phyloP scores from a whole-genome alignment of 2,113 vertebrate genomes.

The Morone chrysops region DNA sequence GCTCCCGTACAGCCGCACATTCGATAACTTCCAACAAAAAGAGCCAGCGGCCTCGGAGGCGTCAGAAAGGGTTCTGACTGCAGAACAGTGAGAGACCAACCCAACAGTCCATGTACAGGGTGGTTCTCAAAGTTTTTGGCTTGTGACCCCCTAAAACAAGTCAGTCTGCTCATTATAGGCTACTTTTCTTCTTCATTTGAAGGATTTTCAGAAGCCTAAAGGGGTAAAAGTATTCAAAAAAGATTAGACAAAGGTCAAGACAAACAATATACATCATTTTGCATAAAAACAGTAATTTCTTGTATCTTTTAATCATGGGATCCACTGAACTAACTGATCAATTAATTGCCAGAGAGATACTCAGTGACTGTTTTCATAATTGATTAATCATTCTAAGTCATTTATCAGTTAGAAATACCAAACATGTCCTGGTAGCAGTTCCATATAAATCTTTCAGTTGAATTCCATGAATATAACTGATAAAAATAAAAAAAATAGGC shows the following conservation, averaged over 20 bases:
- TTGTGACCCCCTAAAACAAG: neutral
- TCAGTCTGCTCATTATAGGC: neutral
- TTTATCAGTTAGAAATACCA: neutral
- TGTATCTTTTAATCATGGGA: neutral
- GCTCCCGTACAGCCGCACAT: neutral
- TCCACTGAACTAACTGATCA: neutral
- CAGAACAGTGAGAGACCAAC: neutral
- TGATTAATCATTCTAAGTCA: neutral
- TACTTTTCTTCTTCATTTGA: neutral
- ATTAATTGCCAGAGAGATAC: neutral
- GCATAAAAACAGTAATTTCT: neutral
- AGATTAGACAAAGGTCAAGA: neutral
- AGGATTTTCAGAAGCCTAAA: neutral
- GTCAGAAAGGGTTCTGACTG: neutral
- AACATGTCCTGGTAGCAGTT: neutral
- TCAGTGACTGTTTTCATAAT: neutral
- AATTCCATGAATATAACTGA: too few relatives aligned
- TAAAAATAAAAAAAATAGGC: too few relatives aligned
- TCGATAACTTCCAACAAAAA: neutral
- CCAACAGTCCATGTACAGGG: neutral
- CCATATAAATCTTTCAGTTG: too few relatives aligned
- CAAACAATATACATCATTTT: too few relatives aligned
- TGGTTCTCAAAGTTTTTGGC: neutral
- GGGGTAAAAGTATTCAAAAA: neutral
- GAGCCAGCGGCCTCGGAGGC: neutral